These are phyloP conservation scores for Ciona savignyi DNA, from an alignment of 23 tunicate species.

Conservation along the genomic window DNA sequence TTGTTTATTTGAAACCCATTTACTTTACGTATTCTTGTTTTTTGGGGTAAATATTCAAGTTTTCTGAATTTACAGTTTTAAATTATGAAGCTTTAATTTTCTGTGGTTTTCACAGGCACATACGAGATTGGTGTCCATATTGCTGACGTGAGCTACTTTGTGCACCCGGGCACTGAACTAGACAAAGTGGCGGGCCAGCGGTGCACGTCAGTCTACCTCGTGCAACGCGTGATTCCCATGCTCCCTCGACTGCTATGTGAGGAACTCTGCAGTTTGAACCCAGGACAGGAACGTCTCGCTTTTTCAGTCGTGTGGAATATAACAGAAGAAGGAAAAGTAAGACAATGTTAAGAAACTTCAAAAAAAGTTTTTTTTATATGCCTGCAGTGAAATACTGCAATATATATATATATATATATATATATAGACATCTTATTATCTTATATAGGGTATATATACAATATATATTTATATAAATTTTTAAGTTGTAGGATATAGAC, in stretches of 20 bases:
- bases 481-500: too few relatives aligned
- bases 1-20: too few relatives aligned
- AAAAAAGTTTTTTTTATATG: too few relatives aligned
- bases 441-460: too few relatives aligned
- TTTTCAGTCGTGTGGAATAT: constrained; percentile 90
- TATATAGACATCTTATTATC: too few relatives aligned
- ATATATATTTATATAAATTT: too few relatives aligned
- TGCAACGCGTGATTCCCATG: constrained; percentile 85
- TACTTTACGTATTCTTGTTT: too few relatives aligned
- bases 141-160: constrained; percentile 91
- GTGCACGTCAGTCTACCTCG: constrained; percentile 72
- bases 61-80: too few relatives aligned
- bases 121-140: constrained; percentile 95
- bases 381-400: too few relatives aligned
- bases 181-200: constrained; percentile 67
- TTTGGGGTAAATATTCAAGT: too few relatives aligned
- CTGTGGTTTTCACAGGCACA: background rate
- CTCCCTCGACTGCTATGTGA: constrained; percentile 72
- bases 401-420: too few relatives aligned
- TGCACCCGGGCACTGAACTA: constrained; percentile 41
- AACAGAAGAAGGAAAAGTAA: constrained; percentile 47
- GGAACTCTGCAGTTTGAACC: constrained; percentile 88
- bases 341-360: background rate
- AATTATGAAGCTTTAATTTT: too few relatives aligned
- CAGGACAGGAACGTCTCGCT: constrained; percentile 54